These are phyloP conservation scores for Polyommatus iphigenia DNA, from an alignment of 2,888 invertebrate species.

Conservation along the genomic window DNA sequence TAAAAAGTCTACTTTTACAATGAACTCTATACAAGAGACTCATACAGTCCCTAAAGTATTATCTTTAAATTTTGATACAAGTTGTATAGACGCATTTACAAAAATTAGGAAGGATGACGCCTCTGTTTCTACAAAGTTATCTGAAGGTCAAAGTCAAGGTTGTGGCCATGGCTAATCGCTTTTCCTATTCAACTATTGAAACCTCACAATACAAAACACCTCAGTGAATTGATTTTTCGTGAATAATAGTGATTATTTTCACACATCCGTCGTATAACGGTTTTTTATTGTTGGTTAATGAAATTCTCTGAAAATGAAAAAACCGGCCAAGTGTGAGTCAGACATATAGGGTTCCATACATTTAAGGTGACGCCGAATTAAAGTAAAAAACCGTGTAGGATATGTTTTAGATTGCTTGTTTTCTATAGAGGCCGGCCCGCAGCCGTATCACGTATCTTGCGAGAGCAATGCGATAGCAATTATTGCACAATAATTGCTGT, in stretches of 20 bases:
- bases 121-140: background rate
- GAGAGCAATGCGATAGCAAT: too few species aligned
- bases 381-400: too few species aligned
- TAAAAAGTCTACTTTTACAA: too few species aligned
- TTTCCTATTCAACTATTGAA: background rate
- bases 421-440: too few species aligned
- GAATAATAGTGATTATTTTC: constrained; percentile 2
- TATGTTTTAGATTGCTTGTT: too few species aligned
- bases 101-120: constrained; percentile 8
- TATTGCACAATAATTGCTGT: too few species aligned
- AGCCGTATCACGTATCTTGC: too few species aligned
- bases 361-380: too few species aligned
- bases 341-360: too few species aligned
- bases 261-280: background rate
- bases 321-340: background rate
- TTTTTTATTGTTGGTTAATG: background rate
- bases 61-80: too few species aligned
- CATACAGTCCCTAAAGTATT: too few species aligned
- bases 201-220: background rate
- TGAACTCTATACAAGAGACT: too few species aligned
- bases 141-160: background rate
- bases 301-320: background rate
- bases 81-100: background rate
- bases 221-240: background rate
- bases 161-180: background rate